phyloP scores from a whole-genome alignment of 1,140 invertebrate species.

The Contarinia nasturtii region DNA sequence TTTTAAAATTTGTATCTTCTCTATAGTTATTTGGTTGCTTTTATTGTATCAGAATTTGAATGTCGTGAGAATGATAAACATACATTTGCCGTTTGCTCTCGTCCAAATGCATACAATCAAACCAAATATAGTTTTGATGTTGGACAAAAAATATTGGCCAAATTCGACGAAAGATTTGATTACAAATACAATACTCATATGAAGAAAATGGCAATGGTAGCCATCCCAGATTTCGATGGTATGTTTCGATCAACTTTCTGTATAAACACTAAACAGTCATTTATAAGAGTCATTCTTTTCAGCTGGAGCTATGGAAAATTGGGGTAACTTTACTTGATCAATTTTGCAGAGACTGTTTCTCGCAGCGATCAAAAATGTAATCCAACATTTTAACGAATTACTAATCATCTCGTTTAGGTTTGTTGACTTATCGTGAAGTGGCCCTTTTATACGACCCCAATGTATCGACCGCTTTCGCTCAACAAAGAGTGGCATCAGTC shows the following conservation, averaged over 20 bases:
- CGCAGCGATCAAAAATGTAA: too few species aligned
- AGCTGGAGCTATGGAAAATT: conserved; percentile 75
- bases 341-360: too few species aligned
- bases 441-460: conserved; percentile 31
- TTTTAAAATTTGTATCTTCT: too few species aligned
- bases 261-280: too few species aligned
- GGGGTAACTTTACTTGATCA: conserved; percentile 27
- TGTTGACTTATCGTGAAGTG: conserved; percentile 32
- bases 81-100: conserved; percentile 46
- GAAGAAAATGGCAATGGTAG: conserved; percentile 46
- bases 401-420: too few species aligned
- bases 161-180: conserved; percentile 25
- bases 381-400: background rate
- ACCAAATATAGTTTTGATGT: conserved; percentile 33
- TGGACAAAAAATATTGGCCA: conserved; percentile 23
- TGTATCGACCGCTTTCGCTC: conserved; percentile 25
- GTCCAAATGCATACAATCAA: conserved; percentile 40
- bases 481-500: conserved; percentile 31
- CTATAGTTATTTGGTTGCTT: conserved; percentile 73
- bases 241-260: too few species aligned
- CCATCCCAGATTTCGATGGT: conserved; percentile 58
- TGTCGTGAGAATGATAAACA: conserved; percentile 16
- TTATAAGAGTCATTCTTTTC: too few species aligned
- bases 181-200: conserved; percentile 23
- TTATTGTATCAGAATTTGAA: conserved; percentile 59